These are phyloP conservation scores for Eulemur rubriventer DNA, from an alignment of 2,797 vertebrate genomes.

Conservation along the genomic window DNA sequence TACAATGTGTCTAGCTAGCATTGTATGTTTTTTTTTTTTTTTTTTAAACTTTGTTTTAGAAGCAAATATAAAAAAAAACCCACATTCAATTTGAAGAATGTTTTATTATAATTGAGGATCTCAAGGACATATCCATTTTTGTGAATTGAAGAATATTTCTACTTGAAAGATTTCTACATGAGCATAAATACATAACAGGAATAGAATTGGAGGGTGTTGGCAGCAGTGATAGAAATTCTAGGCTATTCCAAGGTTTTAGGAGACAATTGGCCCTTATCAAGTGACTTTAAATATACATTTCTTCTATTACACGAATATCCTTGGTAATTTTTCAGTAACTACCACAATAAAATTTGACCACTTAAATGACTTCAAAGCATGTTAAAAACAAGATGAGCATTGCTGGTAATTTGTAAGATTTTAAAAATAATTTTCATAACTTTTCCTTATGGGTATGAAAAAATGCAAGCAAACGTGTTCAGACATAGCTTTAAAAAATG, in stretches of 20 bases:
- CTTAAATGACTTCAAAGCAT: slow-evolving; percentile 57
- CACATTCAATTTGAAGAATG: slow-evolving; percentile 40
- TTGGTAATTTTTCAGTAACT: background rate
- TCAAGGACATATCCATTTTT: slow-evolving; percentile 39
- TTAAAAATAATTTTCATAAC: slow-evolving; percentile 68
- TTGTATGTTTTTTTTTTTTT: slow-evolving; percentile 13
- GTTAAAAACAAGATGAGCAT: slow-evolving; percentile 57
- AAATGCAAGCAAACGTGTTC: slow-evolving; percentile 74
- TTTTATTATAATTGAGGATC: slow-evolving; percentile 37
- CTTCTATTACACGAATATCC: background rate
- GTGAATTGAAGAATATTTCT: slow-evolving; percentile 40
- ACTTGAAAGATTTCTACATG: slow-evolving; percentile 27
- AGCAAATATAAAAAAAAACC: slow-evolving; percentile 34
- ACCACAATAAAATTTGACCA: background rate
- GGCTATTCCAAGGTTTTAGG: background rate
- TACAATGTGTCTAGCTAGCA: slow-evolving; percentile 18
- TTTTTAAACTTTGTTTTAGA: slow-evolving; percentile 36
- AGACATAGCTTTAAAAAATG: slow-evolving; percentile 60
- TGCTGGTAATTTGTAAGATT: slow-evolving; percentile 66
- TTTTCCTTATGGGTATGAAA: slow-evolving; percentile 76
- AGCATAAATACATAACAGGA: background rate
- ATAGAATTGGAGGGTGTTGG: background rate
- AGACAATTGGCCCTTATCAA: background rate
- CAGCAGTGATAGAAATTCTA: background rate
- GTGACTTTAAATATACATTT: background rate